phyloP scores from a whole-genome alignment of 2,888 invertebrate genomes.

The Aricia artaxerxes region DNA sequence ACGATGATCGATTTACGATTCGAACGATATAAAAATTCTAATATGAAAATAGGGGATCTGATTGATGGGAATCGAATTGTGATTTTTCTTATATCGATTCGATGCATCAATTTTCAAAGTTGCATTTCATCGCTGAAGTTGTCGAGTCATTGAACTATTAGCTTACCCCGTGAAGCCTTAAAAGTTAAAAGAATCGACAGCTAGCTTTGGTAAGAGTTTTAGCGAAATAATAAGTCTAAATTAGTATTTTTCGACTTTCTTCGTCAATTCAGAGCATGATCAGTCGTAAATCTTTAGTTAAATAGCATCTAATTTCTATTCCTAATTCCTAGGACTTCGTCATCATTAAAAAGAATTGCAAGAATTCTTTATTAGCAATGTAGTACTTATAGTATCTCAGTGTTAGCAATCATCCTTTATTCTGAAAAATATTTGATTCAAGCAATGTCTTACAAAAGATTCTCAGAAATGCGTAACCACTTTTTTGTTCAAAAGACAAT shows the following conservation, averaged over 20 bases:
- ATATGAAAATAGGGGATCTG: neutral
- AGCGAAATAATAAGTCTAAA: neutral
- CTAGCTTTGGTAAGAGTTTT: neutral
- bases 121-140: neutral
- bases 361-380: no score
- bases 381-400: no score
- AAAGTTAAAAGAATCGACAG: neutral
- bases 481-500: no score
- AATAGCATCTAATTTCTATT: no score
- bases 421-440: no score
- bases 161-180: conserved; percentile 6
- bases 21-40: neutral
- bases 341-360: no score
- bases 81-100: neutral
- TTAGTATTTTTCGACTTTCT: neutral
- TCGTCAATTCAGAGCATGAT: neutral
- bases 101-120: neutral
- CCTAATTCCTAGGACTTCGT: no score
- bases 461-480: no score
- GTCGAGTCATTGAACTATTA: conserved; percentile 17
- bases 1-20: conserved; percentile 14
- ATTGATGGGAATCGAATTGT: conserved; percentile 19
- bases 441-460: no score
- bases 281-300: no score
- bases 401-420: no score